Conservation (phyloP, 2,888 invertebrate genomes). For the Lasius fuliginosus region DNA sequence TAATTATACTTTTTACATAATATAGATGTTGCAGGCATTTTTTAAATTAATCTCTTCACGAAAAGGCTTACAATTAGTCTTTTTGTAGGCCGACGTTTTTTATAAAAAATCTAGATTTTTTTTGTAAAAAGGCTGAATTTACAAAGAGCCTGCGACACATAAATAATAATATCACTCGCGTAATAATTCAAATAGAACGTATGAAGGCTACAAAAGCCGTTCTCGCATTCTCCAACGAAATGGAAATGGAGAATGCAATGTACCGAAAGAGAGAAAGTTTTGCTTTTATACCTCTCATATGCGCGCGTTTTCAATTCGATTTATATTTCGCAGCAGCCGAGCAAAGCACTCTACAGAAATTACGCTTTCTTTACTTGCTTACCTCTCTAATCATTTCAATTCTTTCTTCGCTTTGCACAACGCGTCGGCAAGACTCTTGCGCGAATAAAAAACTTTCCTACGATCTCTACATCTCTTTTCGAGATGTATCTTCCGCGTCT, state of each 20-base stretch:
- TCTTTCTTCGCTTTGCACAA: background rate
- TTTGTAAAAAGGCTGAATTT: background rate
- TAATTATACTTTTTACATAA: background rate
- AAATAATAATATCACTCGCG: background rate
- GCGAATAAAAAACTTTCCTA: constrained; percentile 56
- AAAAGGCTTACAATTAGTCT: background rate
- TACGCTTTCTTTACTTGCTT: background rate
- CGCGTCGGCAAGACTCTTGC: constrained; percentile 13
- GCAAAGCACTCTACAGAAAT: background rate
- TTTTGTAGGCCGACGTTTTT: background rate
- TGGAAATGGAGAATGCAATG: background rate
- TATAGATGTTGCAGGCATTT: background rate
- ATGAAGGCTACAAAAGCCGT: background rate
- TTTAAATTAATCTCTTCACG: background rate
- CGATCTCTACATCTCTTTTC: constrained; percentile 50
- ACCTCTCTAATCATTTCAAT: background rate
- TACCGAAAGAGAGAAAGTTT: background rate
- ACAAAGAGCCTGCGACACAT: background rate
- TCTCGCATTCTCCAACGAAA: background rate
- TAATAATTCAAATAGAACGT: constrained; percentile 16
- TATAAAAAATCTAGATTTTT: background rate
- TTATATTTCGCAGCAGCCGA: background rate
- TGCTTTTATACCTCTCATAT: background rate
- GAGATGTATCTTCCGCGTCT: constrained; percentile 24
- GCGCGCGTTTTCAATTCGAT: background rate